Percentiles rank a stretch among this genome's conserved stretches.
phyloP scores from a whole-genome alignment of 2,888 invertebrate species.

The Hirtodrosophila alboralis region DNA sequence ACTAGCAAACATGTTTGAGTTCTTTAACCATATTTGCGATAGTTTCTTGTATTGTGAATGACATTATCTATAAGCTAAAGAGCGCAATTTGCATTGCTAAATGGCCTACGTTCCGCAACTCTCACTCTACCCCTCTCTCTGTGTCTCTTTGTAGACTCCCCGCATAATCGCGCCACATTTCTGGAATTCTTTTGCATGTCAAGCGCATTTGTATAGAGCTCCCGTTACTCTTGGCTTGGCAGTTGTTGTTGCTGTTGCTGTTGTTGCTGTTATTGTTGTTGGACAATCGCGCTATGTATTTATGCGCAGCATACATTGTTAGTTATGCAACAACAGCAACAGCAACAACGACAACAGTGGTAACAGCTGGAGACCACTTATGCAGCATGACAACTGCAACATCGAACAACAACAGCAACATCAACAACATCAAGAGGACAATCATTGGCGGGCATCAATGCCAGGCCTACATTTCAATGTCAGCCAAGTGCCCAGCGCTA shows the following conservation, averaged over 20 bases:
- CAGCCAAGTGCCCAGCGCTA: conserved; percentile 74
- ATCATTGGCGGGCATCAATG: conserved; percentile 79
- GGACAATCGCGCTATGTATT: conserved; percentile 64
- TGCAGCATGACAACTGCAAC: conserved; percentile 72
- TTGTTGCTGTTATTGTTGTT: conserved; percentile 36
- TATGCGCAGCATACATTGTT: conserved; percentile 77
- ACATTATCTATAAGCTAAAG: conserved; percentile 77
- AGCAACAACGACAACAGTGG: conserved; percentile 28
- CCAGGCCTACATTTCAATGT: conserved; percentile 78
- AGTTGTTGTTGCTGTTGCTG: conserved; percentile 39
- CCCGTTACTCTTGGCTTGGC: conserved; percentile 60
- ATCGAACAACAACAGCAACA: conserved; percentile 40
- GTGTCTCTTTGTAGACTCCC: conserved; percentile 14
- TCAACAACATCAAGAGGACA: conserved; percentile 53
- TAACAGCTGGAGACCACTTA: conserved; percentile 71
- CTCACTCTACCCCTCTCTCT: conserved; percentile 12
- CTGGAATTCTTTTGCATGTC: conserved; percentile 77
- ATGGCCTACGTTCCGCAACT: conserved; percentile 51
- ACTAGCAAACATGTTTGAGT: conserved; percentile 69
- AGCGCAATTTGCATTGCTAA: conserved; percentile 77
- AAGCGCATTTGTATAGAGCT: conserved; percentile 75
- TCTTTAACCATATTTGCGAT: conserved; percentile 69
- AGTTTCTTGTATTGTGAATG: conserved; percentile 71
- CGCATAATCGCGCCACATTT: conserved; percentile 61
- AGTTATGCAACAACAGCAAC: conserved; percentile 75